Evolutionary conservation across 2,888 invertebrate species (phyloP).

Genomic region (Rhogogaster chlorosoma): DNA sequence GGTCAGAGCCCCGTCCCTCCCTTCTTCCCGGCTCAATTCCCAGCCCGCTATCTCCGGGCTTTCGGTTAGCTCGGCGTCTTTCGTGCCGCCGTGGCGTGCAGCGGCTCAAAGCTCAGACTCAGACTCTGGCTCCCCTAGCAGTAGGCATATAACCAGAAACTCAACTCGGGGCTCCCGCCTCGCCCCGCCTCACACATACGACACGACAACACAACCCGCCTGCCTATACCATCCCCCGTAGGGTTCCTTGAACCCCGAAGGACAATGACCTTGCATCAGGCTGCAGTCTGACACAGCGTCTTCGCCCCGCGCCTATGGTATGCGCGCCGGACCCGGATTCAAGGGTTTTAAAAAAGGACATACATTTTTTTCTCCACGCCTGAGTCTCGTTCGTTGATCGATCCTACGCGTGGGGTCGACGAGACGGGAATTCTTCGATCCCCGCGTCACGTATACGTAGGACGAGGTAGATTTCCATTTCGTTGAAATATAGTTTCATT

Average conservation of each 20-base stretch:
- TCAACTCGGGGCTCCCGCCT: conserved; percentile 16
- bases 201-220: background rate
- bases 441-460: too few relatives aligned
- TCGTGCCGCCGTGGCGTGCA: background rate
- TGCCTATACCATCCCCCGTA: conserved; percentile 66
- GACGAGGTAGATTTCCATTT: too few relatives aligned
- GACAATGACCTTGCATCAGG: conserved; percentile 77
- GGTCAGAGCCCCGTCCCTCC: background rate
- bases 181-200: background rate
- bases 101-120: background rate
- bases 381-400: too few relatives aligned
- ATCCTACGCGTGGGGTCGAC: too few relatives aligned
- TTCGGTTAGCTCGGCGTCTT: background rate
- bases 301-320: too few relatives aligned
- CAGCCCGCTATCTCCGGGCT: background rate
- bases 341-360: background rate
- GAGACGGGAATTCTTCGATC: too few relatives aligned
- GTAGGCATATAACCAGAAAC: conserved; percentile 41
- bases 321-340: background rate
- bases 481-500: too few relatives aligned
- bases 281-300: conserved; percentile 62
- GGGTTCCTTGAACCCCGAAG: conserved; percentile 78
- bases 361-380: too few relatives aligned
- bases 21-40: background rate
- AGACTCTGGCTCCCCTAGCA: background rate